These are phyloP conservation scores for Xestia rhomboidea DNA, from an alignment of 2,888 invertebrate genomes.

Conservation along the genomic window DNA sequence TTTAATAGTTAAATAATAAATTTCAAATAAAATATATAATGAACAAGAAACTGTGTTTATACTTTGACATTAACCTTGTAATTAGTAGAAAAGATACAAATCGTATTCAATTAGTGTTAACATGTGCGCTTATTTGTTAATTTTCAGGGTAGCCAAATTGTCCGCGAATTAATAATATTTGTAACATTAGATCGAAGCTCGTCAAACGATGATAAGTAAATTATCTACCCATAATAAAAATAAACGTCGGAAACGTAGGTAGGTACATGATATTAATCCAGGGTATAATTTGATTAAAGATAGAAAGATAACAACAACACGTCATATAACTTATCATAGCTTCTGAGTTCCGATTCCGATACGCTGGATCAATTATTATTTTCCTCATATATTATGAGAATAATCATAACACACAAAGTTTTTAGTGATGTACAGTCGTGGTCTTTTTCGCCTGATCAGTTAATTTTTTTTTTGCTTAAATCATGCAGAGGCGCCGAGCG, in stretches of 20 bases:
- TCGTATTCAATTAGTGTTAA: background rate
- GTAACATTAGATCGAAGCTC: background rate
- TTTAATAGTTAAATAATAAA: background rate
- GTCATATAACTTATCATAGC: constrained; percentile 38
- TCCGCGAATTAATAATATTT: background rate
- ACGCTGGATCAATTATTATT: constrained; percentile 7
- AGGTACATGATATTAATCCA: constrained; percentile 38
- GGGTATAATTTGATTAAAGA: constrained; percentile 43
- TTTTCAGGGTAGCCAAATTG: background rate
- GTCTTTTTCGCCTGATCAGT: too few relatives aligned
- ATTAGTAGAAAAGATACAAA: background rate
- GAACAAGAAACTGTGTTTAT: background rate
- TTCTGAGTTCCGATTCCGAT: constrained; percentile 27
- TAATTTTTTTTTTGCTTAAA: too few relatives aligned
- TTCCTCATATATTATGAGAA: background rate
- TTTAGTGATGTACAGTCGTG: background rate
- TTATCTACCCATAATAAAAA: constrained; percentile 29
- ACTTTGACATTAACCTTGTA: constrained; percentile 1
- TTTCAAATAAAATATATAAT: background rate
- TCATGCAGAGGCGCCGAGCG: too few relatives aligned
- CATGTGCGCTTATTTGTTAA: constrained; percentile 13
- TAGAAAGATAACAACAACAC: constrained; percentile 25
- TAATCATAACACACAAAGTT: background rate
- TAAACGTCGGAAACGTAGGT: constrained; percentile 26
- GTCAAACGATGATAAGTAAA: background rate